Conservation (phyloP, 1,140 invertebrate genomes). For the Pachypeltis micranthus region DNA sequence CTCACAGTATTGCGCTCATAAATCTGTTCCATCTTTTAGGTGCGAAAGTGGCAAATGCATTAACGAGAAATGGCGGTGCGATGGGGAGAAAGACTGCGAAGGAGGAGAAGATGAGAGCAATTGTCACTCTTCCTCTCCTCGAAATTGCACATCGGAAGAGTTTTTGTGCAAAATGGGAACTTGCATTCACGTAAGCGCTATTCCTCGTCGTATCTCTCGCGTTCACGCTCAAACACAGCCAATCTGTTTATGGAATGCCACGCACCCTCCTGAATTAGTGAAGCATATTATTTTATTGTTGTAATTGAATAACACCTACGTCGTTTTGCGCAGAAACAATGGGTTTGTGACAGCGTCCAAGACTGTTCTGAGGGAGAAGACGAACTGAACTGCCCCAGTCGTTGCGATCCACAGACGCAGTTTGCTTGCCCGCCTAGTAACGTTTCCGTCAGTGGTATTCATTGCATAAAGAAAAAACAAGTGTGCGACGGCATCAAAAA, state of each 20-base stretch:
- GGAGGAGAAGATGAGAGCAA: conserved; percentile 67
- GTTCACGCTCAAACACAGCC: no score
- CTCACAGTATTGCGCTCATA: no score
- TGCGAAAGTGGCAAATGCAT: conserved; percentile 58
- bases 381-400: conserved; percentile 58
- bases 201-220: no score
- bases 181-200: conserved; percentile 51
- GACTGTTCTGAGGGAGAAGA: conserved; percentile 78
- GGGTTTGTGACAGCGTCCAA: conserved; percentile 73
- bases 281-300: no score
- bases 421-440: conserved; percentile 43
- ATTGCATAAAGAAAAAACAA: conserved; percentile 58
- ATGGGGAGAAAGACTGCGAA: conserved; percentile 68
- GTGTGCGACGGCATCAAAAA: conserved; percentile 65
- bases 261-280: no score
- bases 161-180: conserved; percentile 51
- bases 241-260: no score
- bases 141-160: conserved; percentile 54
- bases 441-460: conserved; percentile 28
- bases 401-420: conserved; percentile 52
- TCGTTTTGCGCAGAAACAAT: conserved; percentile 58
- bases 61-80: conserved; percentile 64
- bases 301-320: conserved; percentile 34
- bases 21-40: conserved; percentile 34
- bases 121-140: conserved; percentile 46